Base-by-base conservation (phyloP, 2,888 invertebrate species). In the Tetragonula carbonaria region DNA sequence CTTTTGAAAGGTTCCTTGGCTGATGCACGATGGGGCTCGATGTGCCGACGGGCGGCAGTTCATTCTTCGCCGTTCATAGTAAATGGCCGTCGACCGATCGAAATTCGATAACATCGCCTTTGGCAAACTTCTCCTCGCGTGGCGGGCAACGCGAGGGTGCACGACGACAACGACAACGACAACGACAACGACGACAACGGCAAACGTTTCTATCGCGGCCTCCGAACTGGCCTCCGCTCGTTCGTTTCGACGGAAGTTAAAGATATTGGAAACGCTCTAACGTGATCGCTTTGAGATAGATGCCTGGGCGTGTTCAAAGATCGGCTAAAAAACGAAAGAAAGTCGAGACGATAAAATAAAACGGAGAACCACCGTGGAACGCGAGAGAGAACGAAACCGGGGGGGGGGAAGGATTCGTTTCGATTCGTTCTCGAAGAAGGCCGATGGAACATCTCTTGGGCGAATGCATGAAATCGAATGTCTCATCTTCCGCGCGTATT, bases 231-330 rank as follows among this genome's bases (percentile, higher is more conserved):
- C 78, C 45, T 75, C 72, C 75, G 84, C 81, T 80, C 84, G 70
- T 83, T 82, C 86, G 89, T 89, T 89, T 87, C 83, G 85, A 89
- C 87, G 89, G 89, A 86, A 89, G 88, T 83, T 80, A 82, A 85
- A 86, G 89, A 89, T 89, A 89, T 89, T 87, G 86, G 82, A 89
- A 86, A 88, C 84, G 80, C 87, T 85, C 77, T 81, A 88, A 86
- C 83, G 82, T 76, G 82, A 87, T 86, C 86, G 78, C 84, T 86
- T 79, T 87, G 77, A 81, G 83, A 86, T 73, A 53, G 80, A 80
- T 74, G 78, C 63, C 51, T 66, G 14, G 38, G 23, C 57, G 55
- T 67, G 68, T 67, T 74, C 74, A 68, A 59, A 76, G 80, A 55
- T 38, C 33, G 70, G 14, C 6, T 0, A 33, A 28, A 16, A 76